Base-by-base conservation (phyloP, 2,113 vertebrate species). In the Caracal caracal region DNA sequence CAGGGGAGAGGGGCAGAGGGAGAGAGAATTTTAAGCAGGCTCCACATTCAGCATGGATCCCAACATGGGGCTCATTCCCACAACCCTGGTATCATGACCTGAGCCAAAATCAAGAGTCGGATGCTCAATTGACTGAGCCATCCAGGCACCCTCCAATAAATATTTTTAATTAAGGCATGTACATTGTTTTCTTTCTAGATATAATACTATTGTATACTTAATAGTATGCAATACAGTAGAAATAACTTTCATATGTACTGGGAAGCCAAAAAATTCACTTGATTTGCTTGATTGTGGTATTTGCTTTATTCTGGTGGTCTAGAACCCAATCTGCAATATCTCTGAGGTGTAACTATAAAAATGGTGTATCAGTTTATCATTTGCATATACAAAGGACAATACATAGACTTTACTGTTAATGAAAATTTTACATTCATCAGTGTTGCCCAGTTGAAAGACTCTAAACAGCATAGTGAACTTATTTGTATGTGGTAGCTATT, bases 371-470 rank as follows among this genome's bases (percentile, higher is more conserved):
- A 80, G 5, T 93, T 1, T 51, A 89, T 87, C 3, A 37, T 94
- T 93, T 94, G 91, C 75, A 89, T 84, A 37, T 90, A 22, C 17
- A 84, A 76, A 93, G 33, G 35, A n/a, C 13, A 82, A 40, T 26
- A 91, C 13, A 19, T 35, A 78, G 53, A 80, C 43, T 90, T 93
- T 88, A 51, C 11, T 95, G 35, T 90, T 90, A 78, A 71, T 43
- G 16, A 17, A 91, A 90, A n/a, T 88, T 93, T 95, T 93, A 88
- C 71, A 71, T 96, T 79, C 68, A 79, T 81, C 93, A 93, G 24
- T 85, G 28, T 79, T 87, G 7, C 56, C 30, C 65, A 65, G 9
- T 80, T 16, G 61, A 63, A 92, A 76, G 82, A 47, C 6, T 90
- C 9, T 73, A 7, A 70, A 68, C 1, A 83, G 10, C 37, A 92